Conservation (phyloP, 2,797 vertebrate genomes). For the Esox masquinongy region DNA sequence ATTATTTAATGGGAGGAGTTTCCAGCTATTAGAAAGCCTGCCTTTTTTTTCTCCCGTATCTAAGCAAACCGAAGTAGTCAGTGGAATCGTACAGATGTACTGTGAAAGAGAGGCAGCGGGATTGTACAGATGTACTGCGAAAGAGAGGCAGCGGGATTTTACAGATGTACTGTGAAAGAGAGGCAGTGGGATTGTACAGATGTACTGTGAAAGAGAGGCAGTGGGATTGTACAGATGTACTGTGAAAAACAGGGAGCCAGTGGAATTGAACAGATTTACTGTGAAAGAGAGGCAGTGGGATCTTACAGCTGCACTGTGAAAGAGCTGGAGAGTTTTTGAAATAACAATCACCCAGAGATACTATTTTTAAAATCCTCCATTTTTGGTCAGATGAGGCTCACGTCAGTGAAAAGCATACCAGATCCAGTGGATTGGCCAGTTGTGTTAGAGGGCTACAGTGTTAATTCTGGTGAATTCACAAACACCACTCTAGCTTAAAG, state of each 20-base stretch:
- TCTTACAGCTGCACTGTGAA: no score
- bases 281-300: no score
- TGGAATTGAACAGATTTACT: no score
- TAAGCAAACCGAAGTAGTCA: not conserved
- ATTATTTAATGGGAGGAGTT: not conserved
- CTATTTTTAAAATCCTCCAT: not conserved
- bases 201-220: not conserved
- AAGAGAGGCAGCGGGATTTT: not conserved
- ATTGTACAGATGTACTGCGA: not conserved
- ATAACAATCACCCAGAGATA: no score
- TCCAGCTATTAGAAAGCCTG: not conserved
- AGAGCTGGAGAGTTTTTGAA: no score
- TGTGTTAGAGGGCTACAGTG: not conserved
- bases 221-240: not conserved
- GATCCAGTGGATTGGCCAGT: slow-evolving; percentile 1
- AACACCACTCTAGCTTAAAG: not conserved
- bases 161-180: no score
- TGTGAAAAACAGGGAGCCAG: not conserved
- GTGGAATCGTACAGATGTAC: no score
- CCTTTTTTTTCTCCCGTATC: not conserved
- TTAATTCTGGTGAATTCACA: slow-evolving; percentile 2
- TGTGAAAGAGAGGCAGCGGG: not conserved
- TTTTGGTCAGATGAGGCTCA: not conserved
- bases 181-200: no score
- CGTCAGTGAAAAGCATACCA: not conserved